Base-by-base conservation (phyloP, 2,113 vertebrate genomes). In the Brienomyrus longianalis region DNA sequence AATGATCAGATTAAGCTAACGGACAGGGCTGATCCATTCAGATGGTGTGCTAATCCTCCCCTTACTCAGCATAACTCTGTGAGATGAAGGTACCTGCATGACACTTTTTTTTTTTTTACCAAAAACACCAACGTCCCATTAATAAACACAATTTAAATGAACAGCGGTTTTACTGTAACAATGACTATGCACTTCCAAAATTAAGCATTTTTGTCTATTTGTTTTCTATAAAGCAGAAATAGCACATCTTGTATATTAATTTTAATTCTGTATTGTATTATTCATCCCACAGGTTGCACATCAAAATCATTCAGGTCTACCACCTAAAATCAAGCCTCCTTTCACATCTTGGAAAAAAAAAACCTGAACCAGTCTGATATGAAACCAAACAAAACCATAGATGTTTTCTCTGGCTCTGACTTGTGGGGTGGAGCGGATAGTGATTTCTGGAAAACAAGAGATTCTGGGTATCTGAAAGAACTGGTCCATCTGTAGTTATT, bases 211-310 rank as follows among this genome's bases (percentile, higher is more conserved):
- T 66, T 27, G 23, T 8, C 8, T 9, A 3, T 10, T 66, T 27
- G 56, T 27, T 11, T 27, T 66, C 62, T 66, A 66, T 31, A 70
- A 88, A 66, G 23, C 10, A 88, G 43, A 35, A 54, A 89, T 52
- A 52, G 47, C 70, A 83, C 31, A 31, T 89, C 10, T 89, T 80
- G 66, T 80, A 48, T 89, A 80, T 52, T 77, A 15, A 39, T 89
- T 52, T 77, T 39, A 50, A 52, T 89, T 88, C 47, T 77, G 31
- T 77, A 39, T 54, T 80, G 92, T 89, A 90, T 91, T 92, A 93
- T 89, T 93, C 89, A 89, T 91, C 92, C 91, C 91, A 93, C 92
- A 93, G 91, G 91, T 91, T 93, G 89, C 90, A 93, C 92, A 94
- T 92, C 88, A 93, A 93, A 92, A 89, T 92, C 91, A 92, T 92